Conservation (phyloP, 2,113 vertebrate species). For the Irena cyanogastra region DNA sequence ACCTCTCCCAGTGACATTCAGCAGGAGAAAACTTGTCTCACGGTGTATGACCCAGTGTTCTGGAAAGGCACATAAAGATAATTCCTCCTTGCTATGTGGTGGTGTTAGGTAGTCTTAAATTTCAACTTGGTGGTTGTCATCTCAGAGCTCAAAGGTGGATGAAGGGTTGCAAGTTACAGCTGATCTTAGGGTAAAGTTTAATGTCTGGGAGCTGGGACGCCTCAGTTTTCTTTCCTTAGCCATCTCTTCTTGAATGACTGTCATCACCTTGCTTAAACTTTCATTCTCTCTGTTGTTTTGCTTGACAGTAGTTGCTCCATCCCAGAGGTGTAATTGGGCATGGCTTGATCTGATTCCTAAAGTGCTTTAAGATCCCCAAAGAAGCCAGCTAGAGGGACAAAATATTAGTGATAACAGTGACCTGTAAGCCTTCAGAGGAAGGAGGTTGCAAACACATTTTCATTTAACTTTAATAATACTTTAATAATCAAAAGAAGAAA, state of each 20-base stretch:
- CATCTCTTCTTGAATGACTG: not conserved
- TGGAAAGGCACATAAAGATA: slow-evolving; percentile 8
- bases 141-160: not conserved
- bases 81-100: not conserved
- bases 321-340: not conserved
- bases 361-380: not conserved
- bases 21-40: not conserved
- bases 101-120: slow-evolving; percentile 7
- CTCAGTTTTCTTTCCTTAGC: not conserved
- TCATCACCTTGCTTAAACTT: not conserved
- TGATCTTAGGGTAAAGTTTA: not conserved
- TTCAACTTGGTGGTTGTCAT: not conserved
- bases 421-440: not conserved
- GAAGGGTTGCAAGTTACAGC: not conserved
- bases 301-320: not conserved
- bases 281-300: not conserved
- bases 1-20: slow-evolving; percentile 8
- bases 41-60: not conserved
- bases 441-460: slow-evolving; percentile 25
- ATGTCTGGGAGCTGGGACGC: not conserved
- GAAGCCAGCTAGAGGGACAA: not conserved
- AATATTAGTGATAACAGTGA: not conserved
- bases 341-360: not conserved
- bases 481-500: slow-evolving; percentile 68
- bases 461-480: slow-evolving; percentile 55